Base-by-base conservation (phyloP, 2,888 invertebrate genomes). In the Hetaerina titia region DNA sequence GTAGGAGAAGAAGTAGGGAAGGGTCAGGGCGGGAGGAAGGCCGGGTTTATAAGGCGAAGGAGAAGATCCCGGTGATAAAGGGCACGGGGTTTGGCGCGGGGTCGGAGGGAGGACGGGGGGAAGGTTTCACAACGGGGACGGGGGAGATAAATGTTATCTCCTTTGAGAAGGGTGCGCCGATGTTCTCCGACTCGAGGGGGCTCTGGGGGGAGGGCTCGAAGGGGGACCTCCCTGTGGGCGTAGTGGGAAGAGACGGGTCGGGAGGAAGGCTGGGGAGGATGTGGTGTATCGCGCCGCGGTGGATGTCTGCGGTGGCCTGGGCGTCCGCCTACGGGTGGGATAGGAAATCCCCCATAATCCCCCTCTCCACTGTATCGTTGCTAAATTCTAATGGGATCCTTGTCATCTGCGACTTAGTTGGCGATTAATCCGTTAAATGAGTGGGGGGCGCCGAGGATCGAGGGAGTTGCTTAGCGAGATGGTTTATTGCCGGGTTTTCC, bases 351-450 rank as follows among this genome's bases (percentile, higher is more conserved):
- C 22, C 89, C 89, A 56, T 89, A 56, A 56, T 89, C 57, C 58
- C 58, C 22, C 45, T 89, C 89, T 56, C n/a, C 89, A 89, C 89
- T 58, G 89, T 89, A 89, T 89, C 89, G 89, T 89, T 58, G 89
- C 89, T 89, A 89, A 89, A 89, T 58, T 58, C 89, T 89, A 89
- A 89, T 89, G 89, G 89, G 89, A 89, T 89, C 58, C 89, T 89
- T 89, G 89, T 89, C 89, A 89, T 89, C 89, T 58, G n/a, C 89
- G 89, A 56, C 89, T 89, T 89, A 89, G 57, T 57, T n/a, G 56
- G 89, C 58, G 89, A 89, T 89, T 89, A 89, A 89, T 89, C 89
- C 58, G 56, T 58, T 89, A 58, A 58, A 89, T 89, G 89, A 89
- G 89, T 89, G 89, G 13, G 15, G 13, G 45, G 88, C 31, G 45